These are phyloP conservation scores for Esox masquinongy DNA, from an alignment of 2,797 vertebrate species.

Conservation along the genomic window DNA sequence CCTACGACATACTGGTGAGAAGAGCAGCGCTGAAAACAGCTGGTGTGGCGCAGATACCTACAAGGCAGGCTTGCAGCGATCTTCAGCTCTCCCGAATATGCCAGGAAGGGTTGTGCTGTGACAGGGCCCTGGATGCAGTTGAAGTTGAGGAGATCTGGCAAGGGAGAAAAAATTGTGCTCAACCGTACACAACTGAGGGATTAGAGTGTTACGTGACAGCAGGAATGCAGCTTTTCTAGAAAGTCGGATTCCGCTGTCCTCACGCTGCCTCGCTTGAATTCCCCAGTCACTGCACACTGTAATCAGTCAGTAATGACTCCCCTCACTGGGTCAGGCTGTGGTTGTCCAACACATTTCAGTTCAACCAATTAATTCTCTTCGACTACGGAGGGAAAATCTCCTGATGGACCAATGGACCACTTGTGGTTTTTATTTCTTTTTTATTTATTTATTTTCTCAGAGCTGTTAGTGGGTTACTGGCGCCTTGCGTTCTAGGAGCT, in stretches of 20 bases:
- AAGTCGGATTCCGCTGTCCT: conserved; percentile 32
- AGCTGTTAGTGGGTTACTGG: conserved; percentile 55
- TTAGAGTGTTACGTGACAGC: no score
- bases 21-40: no score
- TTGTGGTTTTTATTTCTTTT: conserved; percentile 56
- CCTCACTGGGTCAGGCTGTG: conserved; percentile 72
- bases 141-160: no score
- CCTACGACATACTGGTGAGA: no score
- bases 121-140: no score
- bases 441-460: conserved; percentile 51
- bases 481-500: conserved; percentile 51
- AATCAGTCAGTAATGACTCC: conserved; percentile 65
- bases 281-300: conserved; percentile 34
- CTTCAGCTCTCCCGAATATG: no score
- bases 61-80: no score
- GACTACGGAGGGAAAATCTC: conserved; percentile 14
- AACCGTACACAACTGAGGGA: no score
- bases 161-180: no score
- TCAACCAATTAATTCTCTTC: conserved; percentile 63
- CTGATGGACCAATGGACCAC: conserved; percentile 51
- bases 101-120: no score
- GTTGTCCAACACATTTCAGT: conserved; percentile 60
- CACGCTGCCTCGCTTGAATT: conserved; percentile 36
- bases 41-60: no score
- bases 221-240: conserved; percentile 34